A percentile compares a stretch with the other conserved stretches of the same genome.
phyloP scores from a whole-genome alignment of 2,888 invertebrate species.

The Galerucella nymphaeae region DNA sequence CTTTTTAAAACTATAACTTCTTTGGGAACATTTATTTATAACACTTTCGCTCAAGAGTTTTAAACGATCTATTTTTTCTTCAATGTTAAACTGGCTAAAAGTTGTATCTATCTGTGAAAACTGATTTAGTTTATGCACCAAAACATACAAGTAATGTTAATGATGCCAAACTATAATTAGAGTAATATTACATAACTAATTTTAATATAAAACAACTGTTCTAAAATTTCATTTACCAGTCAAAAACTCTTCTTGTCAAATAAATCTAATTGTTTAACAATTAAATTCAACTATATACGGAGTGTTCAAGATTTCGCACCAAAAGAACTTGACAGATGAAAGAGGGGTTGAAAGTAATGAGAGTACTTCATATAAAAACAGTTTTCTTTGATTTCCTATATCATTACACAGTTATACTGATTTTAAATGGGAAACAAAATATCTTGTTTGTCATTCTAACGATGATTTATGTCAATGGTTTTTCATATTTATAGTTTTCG shows the following conservation, averaged over 20 bases:
- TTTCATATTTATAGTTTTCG: too few relatives aligned
- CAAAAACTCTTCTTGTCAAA: neutral
- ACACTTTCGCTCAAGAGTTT: neutral
- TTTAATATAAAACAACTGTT: neutral
- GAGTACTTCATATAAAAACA: too few relatives aligned
- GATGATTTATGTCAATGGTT: too few relatives aligned
- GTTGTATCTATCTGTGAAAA: neutral
- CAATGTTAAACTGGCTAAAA: neutral
- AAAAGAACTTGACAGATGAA: too few relatives aligned
- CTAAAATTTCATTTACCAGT: neutral
- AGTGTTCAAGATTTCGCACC: too few relatives aligned
- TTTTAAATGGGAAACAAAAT: too few relatives aligned
- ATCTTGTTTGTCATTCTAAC: too few relatives aligned
- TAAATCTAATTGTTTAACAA: neutral
- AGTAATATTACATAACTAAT: constrained; percentile 7
- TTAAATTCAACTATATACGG: neutral
- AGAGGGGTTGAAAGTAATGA: too few relatives aligned
- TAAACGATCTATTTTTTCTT: neutral
- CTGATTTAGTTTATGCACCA: neutral
- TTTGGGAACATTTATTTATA: neutral
- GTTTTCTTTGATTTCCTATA: too few relatives aligned
- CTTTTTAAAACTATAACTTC: neutral
- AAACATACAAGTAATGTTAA: neutral
- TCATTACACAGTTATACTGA: too few relatives aligned
- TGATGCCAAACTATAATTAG: constrained; percentile 9